Evolutionary conservation across 1,140 invertebrate genomes (phyloP), one percentile per base, ranked within the genome.

Genomic region (Zelostemma sp.): DNA sequence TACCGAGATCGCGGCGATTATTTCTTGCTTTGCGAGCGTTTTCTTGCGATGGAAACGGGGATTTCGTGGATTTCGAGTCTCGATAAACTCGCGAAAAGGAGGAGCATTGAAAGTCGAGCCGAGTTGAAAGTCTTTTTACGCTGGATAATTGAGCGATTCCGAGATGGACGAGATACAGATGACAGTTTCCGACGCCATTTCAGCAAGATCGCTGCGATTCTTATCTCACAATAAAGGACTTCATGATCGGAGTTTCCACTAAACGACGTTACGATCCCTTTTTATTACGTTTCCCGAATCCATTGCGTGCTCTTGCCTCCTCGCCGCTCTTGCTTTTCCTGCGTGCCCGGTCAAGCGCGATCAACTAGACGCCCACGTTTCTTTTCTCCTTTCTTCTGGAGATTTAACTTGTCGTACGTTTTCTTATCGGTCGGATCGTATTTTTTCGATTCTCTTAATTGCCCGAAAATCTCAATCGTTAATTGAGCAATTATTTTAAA

Each of bases 201-300:
- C 14, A 12, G 33, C 46, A 46, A 28, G 57, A 50, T 49, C 57
- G 28, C 48, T 56, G 18, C 15, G 50, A 63, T 67, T 62, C 58
- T 66, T 71, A 62, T 65, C 40, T 50, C 38, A 3, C 60, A 60
- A 72, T 72, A 72, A 67, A 64, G 43, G 35, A 67, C 35, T 61
- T 47, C 33, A 65, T 65, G 61, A 70, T 65, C 68, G 54, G 50
- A 53, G 55, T 65, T 69, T 64, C 54, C 56, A 51, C 38, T 40
- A 55, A 62, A 59, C 59, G 48, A 65, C 55, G 65, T 71, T 71
- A 66, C 63, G 59, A 71, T 71, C 53, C 55, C 59, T 71, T 71
- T 66, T 71, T 63, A 71, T 71, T 71, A 54, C 54, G 38, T 66
- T 59, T 61, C 43, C 47, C 58, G 48, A 60, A 66, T 60, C 50